Percentiles rank a stretch among this genome's conserved stretches.
These are phyloP conservation scores for Cladopsammia gracilis DNA, from an alignment of 64 coral and sea anemone species.

Conservation along the genomic window DNA sequence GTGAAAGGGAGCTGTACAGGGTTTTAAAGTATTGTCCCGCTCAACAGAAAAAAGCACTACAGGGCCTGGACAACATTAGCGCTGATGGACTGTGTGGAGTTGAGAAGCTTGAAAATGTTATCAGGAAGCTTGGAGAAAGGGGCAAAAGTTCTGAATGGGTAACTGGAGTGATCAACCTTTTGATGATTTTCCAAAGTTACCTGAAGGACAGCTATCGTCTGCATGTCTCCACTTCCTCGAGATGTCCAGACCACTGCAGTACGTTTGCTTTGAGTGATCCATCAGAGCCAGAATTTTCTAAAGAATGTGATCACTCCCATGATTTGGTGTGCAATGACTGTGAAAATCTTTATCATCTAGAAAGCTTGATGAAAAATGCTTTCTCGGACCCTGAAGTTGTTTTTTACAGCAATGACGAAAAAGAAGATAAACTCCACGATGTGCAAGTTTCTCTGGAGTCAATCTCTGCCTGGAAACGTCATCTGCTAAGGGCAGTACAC, in stretches of 20 bases:
- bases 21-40: constrained; percentile 40
- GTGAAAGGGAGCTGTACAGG: constrained; percentile 49
- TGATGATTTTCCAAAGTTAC: constrained; percentile 11
- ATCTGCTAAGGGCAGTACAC: constrained; percentile 37
- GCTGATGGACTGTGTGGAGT: constrained; percentile 42
- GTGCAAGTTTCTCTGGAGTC: constrained; percentile 10
- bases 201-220: constrained; percentile 37
- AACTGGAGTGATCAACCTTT: constrained; percentile 1
- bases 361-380: constrained; percentile 4
- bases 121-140: constrained; percentile 43
- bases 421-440: constrained; percentile 36
- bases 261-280: constrained; percentile 40
- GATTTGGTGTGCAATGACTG: constrained; percentile 37
- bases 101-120: constrained; percentile 20
- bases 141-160: constrained; percentile 14
- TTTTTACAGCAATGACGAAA: constrained; percentile 41
- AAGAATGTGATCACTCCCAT: constrained; percentile 45
- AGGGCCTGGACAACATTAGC: constrained; percentile 42
- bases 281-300: constrained; percentile 14
- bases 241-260: constrained; percentile 44
- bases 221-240: constrained; percentile 25
- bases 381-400: constrained; percentile 27
- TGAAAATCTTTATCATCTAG: constrained; percentile 13
- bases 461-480: constrained; percentile 44
- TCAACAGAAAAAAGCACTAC: constrained; percentile 44